Base-by-base conservation (phyloP, 2,888 invertebrate species). In the Mythimna pallens region DNA sequence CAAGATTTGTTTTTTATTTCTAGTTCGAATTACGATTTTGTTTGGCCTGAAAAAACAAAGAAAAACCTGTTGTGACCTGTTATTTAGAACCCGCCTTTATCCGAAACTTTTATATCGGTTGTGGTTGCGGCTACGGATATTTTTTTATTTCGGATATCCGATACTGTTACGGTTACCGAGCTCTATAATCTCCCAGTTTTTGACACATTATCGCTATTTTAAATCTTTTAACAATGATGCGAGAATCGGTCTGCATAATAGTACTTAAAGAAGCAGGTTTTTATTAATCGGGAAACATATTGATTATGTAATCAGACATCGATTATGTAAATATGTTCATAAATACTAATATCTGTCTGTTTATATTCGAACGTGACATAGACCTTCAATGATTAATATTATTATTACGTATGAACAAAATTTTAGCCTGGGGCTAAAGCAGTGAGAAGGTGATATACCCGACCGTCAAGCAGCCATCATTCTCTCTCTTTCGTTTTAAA, bases 261-360 rank as follows among this genome's bases (percentile, higher is more conserved):
- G 20, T 55, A 40, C 40, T 47, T 20, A 65, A 30, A 36, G 5
- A 65, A 54, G 36, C 62, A 43, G 50, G 20, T 69, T 75, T n/a
- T 70, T 58, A 68, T 68, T 65, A 54, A 78, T 78, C 3, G 12
- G 17, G 25, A 17, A 54, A 69, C 54, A 58, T 54, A 54, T 2
- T 43, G 22, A 63, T 34, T 58, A 64, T 17, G 36, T 52, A 20
- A 58, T 66, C 47, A 20, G 67, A 68, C 22, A 66, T 54, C 25
- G 57, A 63, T 50, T 79, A 78, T 78, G 64, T 57, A 65, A 78
- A 78, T 67, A 30, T 43, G 58, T 65, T 63, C 63, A 78, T 64
- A 64, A 66, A 78, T 75, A 57, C 55, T 57, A 22, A 66, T 25
- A 57, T 10, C 30, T 66, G 40, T 70, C 66, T 69, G 36, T 63